Evolutionary conservation across 1,140 invertebrate genomes (phyloP), one percentile per base, ranked within the genome.

Genomic region (Zaprionus inermis): DNA sequence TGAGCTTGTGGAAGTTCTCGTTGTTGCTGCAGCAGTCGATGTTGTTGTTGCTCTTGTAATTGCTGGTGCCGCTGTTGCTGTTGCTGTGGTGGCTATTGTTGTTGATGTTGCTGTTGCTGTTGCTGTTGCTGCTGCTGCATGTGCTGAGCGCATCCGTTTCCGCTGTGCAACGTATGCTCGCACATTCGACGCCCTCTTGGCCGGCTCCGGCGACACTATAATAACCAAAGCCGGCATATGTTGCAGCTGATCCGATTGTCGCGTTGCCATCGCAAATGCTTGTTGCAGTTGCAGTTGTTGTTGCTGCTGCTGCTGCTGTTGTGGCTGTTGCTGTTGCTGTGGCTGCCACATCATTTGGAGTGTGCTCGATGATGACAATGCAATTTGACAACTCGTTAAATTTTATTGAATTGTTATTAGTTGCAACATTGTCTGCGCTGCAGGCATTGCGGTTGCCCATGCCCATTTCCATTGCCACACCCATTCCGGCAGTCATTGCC

Each of bases 321-420:
- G 44, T 18, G 54, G 67, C 14, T 44, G 34, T 20, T 44, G 70
- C 32, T 67, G 11, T 16, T 41, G 63, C 12, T 46, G 57, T 18
- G 57, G 70, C 16, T 41, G 46, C 46, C 51, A 66, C 71, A 61
- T 72, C 81, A 57, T 67, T 79, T 71, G 81, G 88, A 78, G 72
- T 88, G 57, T 85, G 82, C 71, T 91, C 90, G 70, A 91, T 92
- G 75, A 91, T 92, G 56, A 91, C 91, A 81, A 92, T 92, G 83
- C 91, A 92, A 90, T 92, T 91, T 75, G 91, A 92, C 82, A 92
- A 82, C 79, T 92, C 91, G 83, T 92, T 92, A 91, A 91, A 92
- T 81, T 92, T 91, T 78, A 92, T 92, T 79, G 91, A 88, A 83
- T 91, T 91, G 79, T 81, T 88, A 86, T 89, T 89, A 78, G 80